phyloP scores from a whole-genome alignment of 2,797 vertebrate species.

The Acipenser ruthenus region DNA sequence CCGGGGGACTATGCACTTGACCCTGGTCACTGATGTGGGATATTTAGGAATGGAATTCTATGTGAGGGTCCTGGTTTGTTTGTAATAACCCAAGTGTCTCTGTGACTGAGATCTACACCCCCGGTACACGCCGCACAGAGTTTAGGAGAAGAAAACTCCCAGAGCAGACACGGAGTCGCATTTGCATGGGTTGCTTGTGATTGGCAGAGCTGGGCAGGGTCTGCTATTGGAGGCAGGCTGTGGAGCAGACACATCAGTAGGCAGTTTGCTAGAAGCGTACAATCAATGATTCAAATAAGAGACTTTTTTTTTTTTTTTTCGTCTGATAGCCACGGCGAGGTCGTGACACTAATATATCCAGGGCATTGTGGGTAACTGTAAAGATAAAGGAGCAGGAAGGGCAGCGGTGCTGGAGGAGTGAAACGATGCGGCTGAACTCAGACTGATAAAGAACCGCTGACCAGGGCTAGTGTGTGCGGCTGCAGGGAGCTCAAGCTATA shows the following conservation, averaged over 20 bases:
- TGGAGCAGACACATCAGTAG: slow-evolving; percentile 41
- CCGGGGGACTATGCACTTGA: slow-evolving; percentile 57
- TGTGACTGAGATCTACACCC: too few species aligned
- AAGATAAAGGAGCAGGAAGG: slow-evolving; percentile 39
- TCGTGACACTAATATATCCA: slow-evolving; percentile 76
- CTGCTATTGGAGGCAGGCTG: slow-evolving; percentile 36
- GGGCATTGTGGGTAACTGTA: slow-evolving; percentile 67
- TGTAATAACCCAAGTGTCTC: too few species aligned
- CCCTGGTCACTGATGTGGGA: slow-evolving; percentile 60
- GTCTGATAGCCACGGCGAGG: slow-evolving; percentile 55
- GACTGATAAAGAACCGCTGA: slow-evolving; percentile 50
- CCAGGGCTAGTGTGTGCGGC: slow-evolving; percentile 35
- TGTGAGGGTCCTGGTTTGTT: too few species aligned
- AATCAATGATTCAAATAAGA: slow-evolving; percentile 78
- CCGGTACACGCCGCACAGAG: too few species aligned
- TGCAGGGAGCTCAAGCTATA: slow-evolving; percentile 36
- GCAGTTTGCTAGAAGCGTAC: slow-evolving; percentile 59
- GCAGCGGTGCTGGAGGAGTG: slow-evolving; percentile 55
- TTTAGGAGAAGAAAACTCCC: too few species aligned
- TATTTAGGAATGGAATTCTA: slow-evolving; percentile 42
- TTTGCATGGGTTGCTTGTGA: slow-evolving; percentile 31
- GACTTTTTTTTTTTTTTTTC: slow-evolving; percentile 43
- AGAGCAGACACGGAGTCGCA: too few species aligned
- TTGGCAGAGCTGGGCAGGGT: slow-evolving; percentile 32
- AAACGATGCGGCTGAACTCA: slow-evolving; percentile 57